A percentile compares a stretch with the other conserved stretches of the same genome.
Conservation (phyloP, 2,888 invertebrate species). For the Malacosoma neustria region DNA sequence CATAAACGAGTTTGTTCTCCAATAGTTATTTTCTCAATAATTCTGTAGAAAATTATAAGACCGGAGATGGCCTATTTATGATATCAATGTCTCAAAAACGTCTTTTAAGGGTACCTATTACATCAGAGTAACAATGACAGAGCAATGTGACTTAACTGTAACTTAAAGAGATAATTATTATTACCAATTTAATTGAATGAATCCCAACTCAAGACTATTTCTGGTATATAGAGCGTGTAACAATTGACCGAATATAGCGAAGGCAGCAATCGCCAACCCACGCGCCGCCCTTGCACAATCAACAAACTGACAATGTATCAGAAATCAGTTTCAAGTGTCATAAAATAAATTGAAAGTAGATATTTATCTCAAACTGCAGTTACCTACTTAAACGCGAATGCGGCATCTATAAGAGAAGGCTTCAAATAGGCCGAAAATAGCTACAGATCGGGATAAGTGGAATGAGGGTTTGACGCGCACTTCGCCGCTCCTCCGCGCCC, state of each 20-base stretch:
- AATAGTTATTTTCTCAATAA: too few relatives aligned
- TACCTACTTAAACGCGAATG: constrained; percentile 25
- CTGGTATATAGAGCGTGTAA: not conserved
- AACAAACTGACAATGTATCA: not conserved
- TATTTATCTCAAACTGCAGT: not conserved
- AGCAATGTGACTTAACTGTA: not conserved
- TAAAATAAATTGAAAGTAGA: not conserved
- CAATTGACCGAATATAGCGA: not conserved
- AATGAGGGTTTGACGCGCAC: constrained; percentile 56
- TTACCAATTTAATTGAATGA: not conserved
- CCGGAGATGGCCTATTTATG: too few relatives aligned
- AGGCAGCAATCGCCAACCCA: not conserved
- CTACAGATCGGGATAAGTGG: constrained; percentile 45
- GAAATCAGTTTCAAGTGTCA: not conserved
- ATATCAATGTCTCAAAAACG: too few relatives aligned
- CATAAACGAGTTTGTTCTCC: too few relatives aligned
- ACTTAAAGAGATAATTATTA: not conserved
- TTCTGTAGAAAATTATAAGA: too few relatives aligned
- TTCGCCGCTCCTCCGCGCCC: constrained; percentile 42
- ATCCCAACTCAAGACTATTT: not conserved
- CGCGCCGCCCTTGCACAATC: not conserved
- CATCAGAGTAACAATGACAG: too few relatives aligned
- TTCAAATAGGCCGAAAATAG: constrained; percentile 24
- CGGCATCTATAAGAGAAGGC: constrained; percentile 15
- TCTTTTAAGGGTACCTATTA: too few relatives aligned